Conservation (phyloP, 2,797 vertebrate genomes). For the Gallinago solitaria region DNA sequence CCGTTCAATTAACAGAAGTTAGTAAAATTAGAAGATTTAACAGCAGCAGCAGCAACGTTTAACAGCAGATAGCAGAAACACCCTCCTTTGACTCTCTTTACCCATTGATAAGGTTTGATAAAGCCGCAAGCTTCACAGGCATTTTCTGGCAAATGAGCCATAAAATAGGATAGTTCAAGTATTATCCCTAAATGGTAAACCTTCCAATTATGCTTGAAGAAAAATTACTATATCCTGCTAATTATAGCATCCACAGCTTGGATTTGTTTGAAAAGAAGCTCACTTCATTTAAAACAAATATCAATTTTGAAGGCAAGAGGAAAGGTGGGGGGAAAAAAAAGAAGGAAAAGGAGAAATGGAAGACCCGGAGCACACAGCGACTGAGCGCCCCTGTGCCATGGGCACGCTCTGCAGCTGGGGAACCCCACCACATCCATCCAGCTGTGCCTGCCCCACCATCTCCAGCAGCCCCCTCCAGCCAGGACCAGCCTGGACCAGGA, state of each 20-base stretch:
- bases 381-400: rapidly evolving
- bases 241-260: slow-evolving; percentile 33
- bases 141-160: slow-evolving; percentile 62
- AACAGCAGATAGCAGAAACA: not conserved
- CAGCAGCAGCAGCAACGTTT: not conserved
- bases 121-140: slow-evolving; percentile 43
- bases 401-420: rapidly evolving
- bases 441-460: not conserved
- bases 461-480: not conserved
- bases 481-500: not conserved
- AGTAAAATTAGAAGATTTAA: slow-evolving; percentile 2
- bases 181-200: slow-evolving; percentile 49
- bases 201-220: slow-evolving; percentile 60
- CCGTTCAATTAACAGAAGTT: not conserved
- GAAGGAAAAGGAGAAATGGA: not conserved
- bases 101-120: slow-evolving; percentile 55
- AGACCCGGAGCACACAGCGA: rapidly evolving
- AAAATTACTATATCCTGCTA: slow-evolving; percentile 57
- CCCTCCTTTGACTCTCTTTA: not conserved
- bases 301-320: not conserved
- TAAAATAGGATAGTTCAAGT: slow-evolving; percentile 62
- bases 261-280: slow-evolving; percentile 39
- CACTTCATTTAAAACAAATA: not conserved
- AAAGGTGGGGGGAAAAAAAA: not conserved
- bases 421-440: not conserved